phyloP scores from a whole-genome alignment of 2,797 vertebrate genomes.

The Chaunax sp. region DNA sequence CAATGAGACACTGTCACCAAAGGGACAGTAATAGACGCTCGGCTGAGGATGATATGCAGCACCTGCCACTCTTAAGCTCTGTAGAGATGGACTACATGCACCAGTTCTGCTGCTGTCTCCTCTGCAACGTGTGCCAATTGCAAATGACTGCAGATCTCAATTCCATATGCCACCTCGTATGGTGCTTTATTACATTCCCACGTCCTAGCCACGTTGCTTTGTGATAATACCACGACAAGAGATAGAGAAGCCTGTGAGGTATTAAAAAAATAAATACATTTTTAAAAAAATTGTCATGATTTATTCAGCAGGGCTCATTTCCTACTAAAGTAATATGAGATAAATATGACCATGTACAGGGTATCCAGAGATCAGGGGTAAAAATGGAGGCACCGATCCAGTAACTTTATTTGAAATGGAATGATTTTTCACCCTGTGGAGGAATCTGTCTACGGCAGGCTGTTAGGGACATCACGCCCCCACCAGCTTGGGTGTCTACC shows the following conservation, averaged over 20 bases:
- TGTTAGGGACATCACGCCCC: conserved; percentile 47
- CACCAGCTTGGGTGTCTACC: conserved; percentile 41
- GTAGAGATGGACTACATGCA: conserved; percentile 72
- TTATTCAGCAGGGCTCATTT: conserved; percentile 86
- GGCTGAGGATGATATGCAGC: conserved; percentile 74
- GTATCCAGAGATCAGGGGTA: conserved; percentile 81
- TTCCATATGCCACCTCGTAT: conserved; percentile 76
- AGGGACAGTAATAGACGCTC: conserved; percentile 69
- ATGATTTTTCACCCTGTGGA: conserved; percentile 77
- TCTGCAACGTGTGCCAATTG: conserved; percentile 77
- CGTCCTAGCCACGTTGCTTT: conserved; percentile 71
- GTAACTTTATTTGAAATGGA: conserved; percentile 77
- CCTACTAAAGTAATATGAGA: conserved; percentile 83
- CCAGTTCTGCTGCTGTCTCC: conserved; percentile 59
- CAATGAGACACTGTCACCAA: conserved; percentile 69
- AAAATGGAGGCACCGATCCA: conserved; percentile 75
- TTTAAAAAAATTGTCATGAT: conserved; percentile 72
- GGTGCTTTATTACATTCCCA: conserved; percentile 79
- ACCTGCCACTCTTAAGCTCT: conserved; percentile 78
- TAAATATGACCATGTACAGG: conserved; percentile 81
- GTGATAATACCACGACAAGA: conserved; percentile 79
- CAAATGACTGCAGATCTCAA: conserved; percentile 81
- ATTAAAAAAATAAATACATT: conserved; percentile 49
- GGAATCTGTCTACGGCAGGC: conserved; percentile 52
- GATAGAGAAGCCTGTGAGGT: conserved; percentile 81